A percentile compares a stretch with the other conserved stretches of the same genome.
Conservation (phyloP, 2,113 vertebrate species). For the Puffinus mauretanicus region DNA sequence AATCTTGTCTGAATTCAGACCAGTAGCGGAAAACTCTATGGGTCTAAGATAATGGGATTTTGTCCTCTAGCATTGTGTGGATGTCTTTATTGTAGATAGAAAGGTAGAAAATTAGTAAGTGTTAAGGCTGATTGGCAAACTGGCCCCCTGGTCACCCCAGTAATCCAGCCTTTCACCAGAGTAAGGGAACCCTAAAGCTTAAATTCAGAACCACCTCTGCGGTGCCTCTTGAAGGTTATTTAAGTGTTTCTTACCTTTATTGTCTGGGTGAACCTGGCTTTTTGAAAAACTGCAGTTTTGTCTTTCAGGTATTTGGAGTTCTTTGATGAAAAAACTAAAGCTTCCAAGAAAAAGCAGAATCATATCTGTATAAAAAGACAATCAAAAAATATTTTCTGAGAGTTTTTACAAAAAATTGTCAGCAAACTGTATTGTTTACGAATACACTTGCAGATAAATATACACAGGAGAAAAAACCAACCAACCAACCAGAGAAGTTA, state of each 20-base stretch:
- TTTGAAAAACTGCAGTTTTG: not conserved
- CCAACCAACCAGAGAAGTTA: not conserved
- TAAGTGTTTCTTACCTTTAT: not conserved
- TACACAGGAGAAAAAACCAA: not conserved
- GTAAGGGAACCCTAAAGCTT: not conserved
- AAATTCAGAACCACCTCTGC: not conserved
- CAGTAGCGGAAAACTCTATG: not conserved
- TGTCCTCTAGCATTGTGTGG: not conserved
- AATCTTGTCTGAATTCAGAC: not conserved
- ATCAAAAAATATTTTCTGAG: not conserved
- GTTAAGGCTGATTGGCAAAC: not conserved
- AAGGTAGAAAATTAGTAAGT: not conserved
- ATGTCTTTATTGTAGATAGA: not conserved
- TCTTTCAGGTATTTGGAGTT: not conserved
- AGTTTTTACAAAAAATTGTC: not conserved
- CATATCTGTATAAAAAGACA: not conserved
- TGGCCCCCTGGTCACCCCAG: fast-evolving
- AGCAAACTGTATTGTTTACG: not conserved
- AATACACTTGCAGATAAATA: not conserved
- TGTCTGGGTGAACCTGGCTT: not conserved
- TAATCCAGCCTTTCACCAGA: not conserved
- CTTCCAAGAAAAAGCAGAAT: not conserved
- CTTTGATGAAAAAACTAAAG: not conserved
- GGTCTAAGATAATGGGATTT: not conserved
- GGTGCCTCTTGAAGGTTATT: not conserved